A percentile compares a stretch with the other conserved stretches of the same genome.
phyloP scores from a whole-genome alignment of 2,888 invertebrate species.

The Polyommatus icarus region DNA sequence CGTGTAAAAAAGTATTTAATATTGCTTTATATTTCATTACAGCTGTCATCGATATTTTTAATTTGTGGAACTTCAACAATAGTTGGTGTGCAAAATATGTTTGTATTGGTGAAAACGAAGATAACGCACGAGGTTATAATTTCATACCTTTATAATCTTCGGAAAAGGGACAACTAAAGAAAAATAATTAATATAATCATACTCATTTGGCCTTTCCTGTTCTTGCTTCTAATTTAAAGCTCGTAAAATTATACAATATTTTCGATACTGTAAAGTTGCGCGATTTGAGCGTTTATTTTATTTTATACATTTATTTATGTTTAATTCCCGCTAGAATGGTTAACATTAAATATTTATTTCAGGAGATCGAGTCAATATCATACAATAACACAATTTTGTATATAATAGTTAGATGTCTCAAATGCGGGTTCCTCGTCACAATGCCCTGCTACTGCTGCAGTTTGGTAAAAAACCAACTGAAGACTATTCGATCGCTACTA shows the following conservation, averaged over 20 bases:
- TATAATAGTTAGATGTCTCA: neutral
- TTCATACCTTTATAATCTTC: neutral
- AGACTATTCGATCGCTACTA: slow-evolving; percentile 13
- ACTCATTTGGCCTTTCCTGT: too few relatives aligned
- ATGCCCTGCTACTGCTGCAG: slow-evolving; percentile 22
- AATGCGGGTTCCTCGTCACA: neutral
- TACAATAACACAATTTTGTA: neutral
- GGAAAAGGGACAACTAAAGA: too few relatives aligned
- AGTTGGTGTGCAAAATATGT: neutral
- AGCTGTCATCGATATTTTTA: neutral
- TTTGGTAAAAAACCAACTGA: neutral
- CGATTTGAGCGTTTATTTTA: too few relatives aligned
- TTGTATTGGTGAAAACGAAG: neutral
- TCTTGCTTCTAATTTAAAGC: too few relatives aligned
- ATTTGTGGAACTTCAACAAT: neutral
- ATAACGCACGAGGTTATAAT: neutral
- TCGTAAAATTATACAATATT: too few relatives aligned
- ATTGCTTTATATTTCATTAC: neutral
- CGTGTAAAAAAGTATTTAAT: neutral
- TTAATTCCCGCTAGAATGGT: neutral
- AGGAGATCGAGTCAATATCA: neutral
- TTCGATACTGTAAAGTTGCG: too few relatives aligned
- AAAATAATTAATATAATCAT: too few relatives aligned
- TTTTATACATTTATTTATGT: too few relatives aligned
- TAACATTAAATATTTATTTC: neutral